phyloP scores from a whole-genome alignment of 2,888 invertebrate genomes.

The Lycaena phlaeas region DNA sequence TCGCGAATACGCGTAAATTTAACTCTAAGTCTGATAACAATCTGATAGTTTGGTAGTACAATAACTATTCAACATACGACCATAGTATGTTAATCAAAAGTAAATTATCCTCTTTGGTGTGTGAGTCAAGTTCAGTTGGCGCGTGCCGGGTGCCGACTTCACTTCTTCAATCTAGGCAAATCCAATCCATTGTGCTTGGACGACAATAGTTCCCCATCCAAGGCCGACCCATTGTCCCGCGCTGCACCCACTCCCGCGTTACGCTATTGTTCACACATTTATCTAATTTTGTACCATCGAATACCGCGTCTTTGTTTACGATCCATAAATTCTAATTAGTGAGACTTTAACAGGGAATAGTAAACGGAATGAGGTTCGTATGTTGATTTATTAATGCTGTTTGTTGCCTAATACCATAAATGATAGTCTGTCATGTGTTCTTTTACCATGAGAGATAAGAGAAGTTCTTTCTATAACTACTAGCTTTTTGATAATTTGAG shows the following conservation, averaged over 20 bases:
- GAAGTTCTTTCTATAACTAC: too few species aligned
- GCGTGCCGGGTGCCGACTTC: constrained; percentile 42
- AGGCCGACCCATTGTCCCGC: constrained; percentile 53
- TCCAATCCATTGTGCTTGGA: constrained; percentile 54
- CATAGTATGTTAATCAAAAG: too few species aligned
- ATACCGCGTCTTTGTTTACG: not conserved
- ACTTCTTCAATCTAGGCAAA: constrained; percentile 48
- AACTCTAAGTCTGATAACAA: too few species aligned
- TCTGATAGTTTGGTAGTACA: too few species aligned
- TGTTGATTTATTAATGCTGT: too few species aligned
- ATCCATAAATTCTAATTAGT: not conserved
- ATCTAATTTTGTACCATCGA: constrained; percentile 1
- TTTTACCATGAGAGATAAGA: too few species aligned
- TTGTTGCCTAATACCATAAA: too few species aligned
- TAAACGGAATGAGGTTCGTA: too few species aligned
- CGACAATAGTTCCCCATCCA: constrained; percentile 66
- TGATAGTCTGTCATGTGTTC: too few species aligned
- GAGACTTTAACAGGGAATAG: not conserved
- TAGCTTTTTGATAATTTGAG: too few species aligned
- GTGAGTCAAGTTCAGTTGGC: constrained; percentile 31
- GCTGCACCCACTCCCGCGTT: constrained; percentile 26
- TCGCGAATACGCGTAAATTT: too few species aligned
- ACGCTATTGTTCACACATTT: constrained; percentile 17
- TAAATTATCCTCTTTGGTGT: constrained; percentile 29
- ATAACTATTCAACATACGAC: too few species aligned